A percentile compares a stretch with the other conserved stretches of the same genome.
Evolutionary conservation across 2,113 vertebrate species (phyloP).

Genomic region (Eidolon helvum): DNA sequence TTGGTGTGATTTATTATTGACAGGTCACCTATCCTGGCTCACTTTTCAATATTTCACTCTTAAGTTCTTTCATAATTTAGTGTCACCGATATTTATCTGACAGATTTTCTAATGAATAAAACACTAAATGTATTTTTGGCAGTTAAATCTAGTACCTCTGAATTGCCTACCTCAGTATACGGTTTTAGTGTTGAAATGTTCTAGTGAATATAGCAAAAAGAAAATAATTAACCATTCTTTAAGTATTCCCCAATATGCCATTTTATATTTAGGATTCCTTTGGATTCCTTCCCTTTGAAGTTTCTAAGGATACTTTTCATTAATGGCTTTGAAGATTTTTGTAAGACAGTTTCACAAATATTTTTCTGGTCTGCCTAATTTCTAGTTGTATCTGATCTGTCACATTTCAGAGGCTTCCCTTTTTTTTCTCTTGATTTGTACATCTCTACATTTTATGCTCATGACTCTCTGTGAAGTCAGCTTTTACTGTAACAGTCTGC

Average conservation of each 20-base stretch:
- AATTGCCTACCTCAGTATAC: background rate
- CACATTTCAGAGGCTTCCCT: background rate
- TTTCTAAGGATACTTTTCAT: background rate
- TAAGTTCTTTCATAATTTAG: background rate
- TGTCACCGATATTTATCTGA: background rate
- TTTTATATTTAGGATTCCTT: constrained; percentile 34
- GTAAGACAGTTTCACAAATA: constrained; percentile 3
- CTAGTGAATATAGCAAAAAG: background rate
- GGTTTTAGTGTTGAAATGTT: background rate
- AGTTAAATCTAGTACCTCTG: background rate
- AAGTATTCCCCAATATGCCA: background rate
- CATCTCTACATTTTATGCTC: constrained; percentile 2
- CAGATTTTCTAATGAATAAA: constrained; percentile 8
- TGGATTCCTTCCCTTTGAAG: constrained; percentile 7
- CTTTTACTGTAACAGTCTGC: constrained; percentile 26
- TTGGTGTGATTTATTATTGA: background rate
- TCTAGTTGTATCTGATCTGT: constrained; percentile 17
- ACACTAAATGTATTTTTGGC: background rate
- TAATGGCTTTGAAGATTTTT: constrained; percentile 28
- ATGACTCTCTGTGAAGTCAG: constrained; percentile 7
- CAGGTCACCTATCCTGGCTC: background rate
- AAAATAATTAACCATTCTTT: background rate
- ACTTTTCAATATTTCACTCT: background rate
- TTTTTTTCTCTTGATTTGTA: background rate
- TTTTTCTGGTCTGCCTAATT: constrained; percentile 44